Conservation (phyloP, 2,888 invertebrate genomes). For the Macaria liturata region DNA sequence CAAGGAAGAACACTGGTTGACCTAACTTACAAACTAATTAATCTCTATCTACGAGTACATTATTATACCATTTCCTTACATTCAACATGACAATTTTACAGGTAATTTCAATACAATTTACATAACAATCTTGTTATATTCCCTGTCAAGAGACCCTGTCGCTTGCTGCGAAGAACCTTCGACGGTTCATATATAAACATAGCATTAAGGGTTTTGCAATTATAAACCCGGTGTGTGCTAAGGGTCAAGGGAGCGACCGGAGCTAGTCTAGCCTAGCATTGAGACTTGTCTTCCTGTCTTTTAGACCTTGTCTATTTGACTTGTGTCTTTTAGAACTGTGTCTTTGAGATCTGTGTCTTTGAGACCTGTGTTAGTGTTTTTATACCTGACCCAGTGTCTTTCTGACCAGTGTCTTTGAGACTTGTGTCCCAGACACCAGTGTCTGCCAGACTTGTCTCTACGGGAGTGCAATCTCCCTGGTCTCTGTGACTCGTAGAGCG, state of each 20-base stretch:
- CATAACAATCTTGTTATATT: conserved; percentile 31
- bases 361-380: no score
- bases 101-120: conserved; percentile 51
- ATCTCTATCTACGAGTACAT: not conserved
- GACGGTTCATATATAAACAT: conserved; percentile 63
- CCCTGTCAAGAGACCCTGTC: conserved; percentile 70
- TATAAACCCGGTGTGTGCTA: conserved; percentile 68
- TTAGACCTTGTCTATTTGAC: no score
- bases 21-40: conserved; percentile 9
- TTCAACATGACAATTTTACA: conserved; percentile 56
- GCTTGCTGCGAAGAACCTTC: conserved; percentile 60
- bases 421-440: conserved; percentile 1
- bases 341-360: no score
- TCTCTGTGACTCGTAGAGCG: conserved; percentile 55
- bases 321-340: no score
- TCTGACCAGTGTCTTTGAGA: conserved; percentile 17
- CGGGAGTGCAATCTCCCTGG: conserved; percentile 32
- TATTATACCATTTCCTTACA: not conserved
- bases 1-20: conserved; percentile 28
- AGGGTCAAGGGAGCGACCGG: conserved; percentile 68
- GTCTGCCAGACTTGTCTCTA: not conserved
- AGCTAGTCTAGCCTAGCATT: conserved; percentile 33
- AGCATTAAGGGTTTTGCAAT: conserved; percentile 66
- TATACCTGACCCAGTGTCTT: no score
- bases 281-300: no score